Base-by-base conservation (phyloP, 2,888 invertebrate genomes). In the Spisula subtruncata region DNA sequence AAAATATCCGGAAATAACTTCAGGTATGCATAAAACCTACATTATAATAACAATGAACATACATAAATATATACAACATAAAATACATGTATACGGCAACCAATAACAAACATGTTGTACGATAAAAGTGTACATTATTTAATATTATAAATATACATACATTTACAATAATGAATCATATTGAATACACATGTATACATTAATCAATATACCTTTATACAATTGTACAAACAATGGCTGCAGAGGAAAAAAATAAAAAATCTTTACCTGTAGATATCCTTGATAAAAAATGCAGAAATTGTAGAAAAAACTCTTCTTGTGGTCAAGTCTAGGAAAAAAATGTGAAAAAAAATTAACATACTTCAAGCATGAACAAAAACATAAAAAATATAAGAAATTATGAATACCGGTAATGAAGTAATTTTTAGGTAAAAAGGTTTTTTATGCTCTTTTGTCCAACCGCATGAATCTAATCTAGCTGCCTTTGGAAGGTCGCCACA, bases 231-330 rank as follows among this genome's bases (percentile, higher is more conserved):
- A 20, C 29, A 35, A 54, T 25, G 48, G 25, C 48, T 81, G 51
- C 32, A 32, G 35, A 80, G 20, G 75, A 87, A 83, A 83, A 85
- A 90, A 81, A 81, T 81, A 56, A 46, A 83, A 88, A 82, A 79
- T 83, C 46, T 25, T 90, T 90, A 90, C 90, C 90, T 90, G 84
- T 20, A 32, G 25, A 83, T 82, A 35, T 85, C 81, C 80, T 81
- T 54, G 88, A 83, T 88, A 90, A 88, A 90, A 90, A 90, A 90
- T 88, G 90, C 83, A 88, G 90, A 90, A 88, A 88, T 75, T 80
- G 90, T 85, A 18, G 83, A 90, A 90, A 89, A 90, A 88, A 87
- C 85, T 90, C 41, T 41, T 85, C 85, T 82, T n/a, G 75, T 32
- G 41, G 83, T 35, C 75, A 82, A 75, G 48, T 79, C 86, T 88